A percentile compares a stretch with the other conserved stretches of the same genome.
Evolutionary conservation across 2,113 vertebrate species (phyloP).

Genomic region (Pongo pygmaeus): DNA sequence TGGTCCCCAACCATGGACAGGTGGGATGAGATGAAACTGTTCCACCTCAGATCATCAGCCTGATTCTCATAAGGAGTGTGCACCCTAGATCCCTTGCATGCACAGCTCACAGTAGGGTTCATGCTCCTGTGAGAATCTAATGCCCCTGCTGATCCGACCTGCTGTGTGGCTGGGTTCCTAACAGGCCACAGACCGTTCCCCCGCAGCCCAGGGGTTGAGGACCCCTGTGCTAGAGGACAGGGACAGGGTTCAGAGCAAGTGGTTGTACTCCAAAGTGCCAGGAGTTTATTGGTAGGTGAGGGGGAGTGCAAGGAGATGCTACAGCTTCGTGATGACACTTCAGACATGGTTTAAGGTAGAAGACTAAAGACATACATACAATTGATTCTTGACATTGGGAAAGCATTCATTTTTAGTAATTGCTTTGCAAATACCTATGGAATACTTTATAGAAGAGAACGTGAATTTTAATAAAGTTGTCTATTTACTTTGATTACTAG

Average conservation of each 20-base stretch:
- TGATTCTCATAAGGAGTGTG: no score
- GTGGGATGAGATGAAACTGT: no score
- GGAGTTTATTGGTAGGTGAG: background rate
- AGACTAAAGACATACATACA: background rate
- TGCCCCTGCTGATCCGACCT: no score
- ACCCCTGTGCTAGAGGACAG: background rate
- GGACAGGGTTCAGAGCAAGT: background rate
- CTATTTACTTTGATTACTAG: background rate
- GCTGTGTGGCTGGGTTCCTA: no score
- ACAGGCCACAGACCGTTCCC: no score
- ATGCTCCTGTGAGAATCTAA: no score
- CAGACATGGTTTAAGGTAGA: background rate
- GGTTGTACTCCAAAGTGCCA: background rate
- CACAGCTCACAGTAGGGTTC: no score
- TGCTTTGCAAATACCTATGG: background rate
- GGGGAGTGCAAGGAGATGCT: background rate
- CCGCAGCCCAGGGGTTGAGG: no score
- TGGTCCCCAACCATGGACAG: no score
- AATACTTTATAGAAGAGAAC: background rate
- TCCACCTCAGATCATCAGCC: no score
- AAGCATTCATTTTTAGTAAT: background rate
- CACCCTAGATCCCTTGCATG: no score
- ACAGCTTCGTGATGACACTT: background rate
- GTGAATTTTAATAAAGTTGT: background rate
- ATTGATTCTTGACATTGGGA: background rate